phyloP scores from a whole-genome alignment of 2,797 vertebrate species.

The Myripristis murdjan region DNA sequence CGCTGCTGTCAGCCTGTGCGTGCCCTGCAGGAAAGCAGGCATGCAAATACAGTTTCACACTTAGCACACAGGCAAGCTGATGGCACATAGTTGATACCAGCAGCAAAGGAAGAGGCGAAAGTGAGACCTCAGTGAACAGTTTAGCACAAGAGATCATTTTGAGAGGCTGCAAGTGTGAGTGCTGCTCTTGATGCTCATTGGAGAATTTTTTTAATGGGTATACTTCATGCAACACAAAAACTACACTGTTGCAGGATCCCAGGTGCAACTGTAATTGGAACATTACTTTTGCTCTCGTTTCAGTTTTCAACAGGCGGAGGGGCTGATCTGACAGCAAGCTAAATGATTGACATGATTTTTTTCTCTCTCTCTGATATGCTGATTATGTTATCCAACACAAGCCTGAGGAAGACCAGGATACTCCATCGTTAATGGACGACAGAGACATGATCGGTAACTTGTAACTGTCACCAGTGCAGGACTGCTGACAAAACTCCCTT shows the following conservation, averaged over 20 bases:
- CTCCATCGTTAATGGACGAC: not conserved
- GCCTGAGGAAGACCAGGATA: not conserved
- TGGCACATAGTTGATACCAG: conserved; percentile 16
- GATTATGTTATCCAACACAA: not conserved
- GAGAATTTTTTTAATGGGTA: not conserved
- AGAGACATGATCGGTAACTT: not conserved
- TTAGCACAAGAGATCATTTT: conserved; percentile 11
- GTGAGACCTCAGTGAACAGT: conserved; percentile 10
- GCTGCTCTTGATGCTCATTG: not conserved
- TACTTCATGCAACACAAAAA: not conserved
- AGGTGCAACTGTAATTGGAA: not conserved
- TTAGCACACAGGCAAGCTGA: conserved; percentile 41
- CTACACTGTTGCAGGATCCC: no score
- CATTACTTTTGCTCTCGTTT: not conserved
- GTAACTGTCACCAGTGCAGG: not conserved
- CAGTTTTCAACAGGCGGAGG: not conserved
- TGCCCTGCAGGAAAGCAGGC: conserved; percentile 42
- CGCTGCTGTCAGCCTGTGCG: conserved; percentile 40
- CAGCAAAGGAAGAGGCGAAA: conserved; percentile 7
- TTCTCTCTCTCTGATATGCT: not conserved
- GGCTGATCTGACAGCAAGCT: not conserved
- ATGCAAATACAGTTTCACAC: conserved; percentile 67
- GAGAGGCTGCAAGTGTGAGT: not conserved
- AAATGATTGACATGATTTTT: not conserved
- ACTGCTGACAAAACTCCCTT: not conserved